Conservation (phyloP, 2,888 invertebrate species). For the Drosophila planitibia region DNA sequence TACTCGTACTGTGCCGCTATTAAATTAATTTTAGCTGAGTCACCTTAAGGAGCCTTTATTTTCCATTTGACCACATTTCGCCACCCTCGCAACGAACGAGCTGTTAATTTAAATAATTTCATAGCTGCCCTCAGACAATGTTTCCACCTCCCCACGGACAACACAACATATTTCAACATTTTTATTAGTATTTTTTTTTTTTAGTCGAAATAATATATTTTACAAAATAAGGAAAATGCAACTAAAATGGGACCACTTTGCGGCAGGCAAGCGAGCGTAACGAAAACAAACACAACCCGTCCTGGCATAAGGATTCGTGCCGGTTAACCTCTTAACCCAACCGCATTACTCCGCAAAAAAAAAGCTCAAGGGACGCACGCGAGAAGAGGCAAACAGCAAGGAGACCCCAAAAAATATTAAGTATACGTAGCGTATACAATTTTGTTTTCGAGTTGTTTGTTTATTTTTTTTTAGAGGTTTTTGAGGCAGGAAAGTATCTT, state of each 20-base stretch:
- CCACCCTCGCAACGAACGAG: conserved; percentile 31
- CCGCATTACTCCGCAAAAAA: not conserved
- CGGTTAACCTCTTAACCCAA: conserved; percentile 8
- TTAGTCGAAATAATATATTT: conserved; percentile 49
- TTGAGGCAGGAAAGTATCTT: conserved; percentile 65
- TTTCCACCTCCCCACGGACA: not conserved
- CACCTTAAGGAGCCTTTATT: conserved; percentile 19
- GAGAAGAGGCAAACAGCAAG: conserved; percentile 20
- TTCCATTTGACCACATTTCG: conserved; percentile 2
- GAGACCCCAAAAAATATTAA: conserved; percentile 44
- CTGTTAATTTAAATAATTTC: conserved; percentile 63
- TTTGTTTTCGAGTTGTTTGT: conserved; percentile 23
- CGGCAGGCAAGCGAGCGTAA: conserved; percentile 64
- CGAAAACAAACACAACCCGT: conserved; percentile 59
- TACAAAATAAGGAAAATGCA: conserved; percentile 51
- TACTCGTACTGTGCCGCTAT: not conserved
- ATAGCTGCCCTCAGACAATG: conserved; percentile 14
- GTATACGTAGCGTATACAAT: conserved; percentile 66
- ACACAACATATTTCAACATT: conserved; percentile 15
- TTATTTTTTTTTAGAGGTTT: conserved; percentile 35
- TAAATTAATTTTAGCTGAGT: conserved; percentile 28
- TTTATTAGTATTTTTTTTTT: conserved; percentile 5
- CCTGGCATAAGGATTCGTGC: conserved; percentile 45
- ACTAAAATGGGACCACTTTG: conserved; percentile 58
- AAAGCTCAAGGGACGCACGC: conserved; percentile 38